A percentile compares a stretch with the other conserved stretches of the same genome.
Conservation (phyloP, 2,888 invertebrate genomes). For the Coelopa pilipes region DNA sequence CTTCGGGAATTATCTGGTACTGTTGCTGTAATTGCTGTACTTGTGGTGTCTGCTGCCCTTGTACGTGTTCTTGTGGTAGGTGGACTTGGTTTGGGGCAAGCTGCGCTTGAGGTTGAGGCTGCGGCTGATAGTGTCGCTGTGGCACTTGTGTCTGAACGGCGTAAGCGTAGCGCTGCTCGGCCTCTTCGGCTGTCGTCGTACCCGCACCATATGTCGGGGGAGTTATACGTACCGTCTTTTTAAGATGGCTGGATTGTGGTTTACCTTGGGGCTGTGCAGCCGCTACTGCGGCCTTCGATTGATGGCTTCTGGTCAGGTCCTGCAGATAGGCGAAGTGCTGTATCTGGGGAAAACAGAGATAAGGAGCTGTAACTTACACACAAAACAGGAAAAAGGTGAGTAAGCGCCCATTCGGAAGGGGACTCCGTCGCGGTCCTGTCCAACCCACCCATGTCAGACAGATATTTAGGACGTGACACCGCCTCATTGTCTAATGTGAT, state of each 20-base stretch:
- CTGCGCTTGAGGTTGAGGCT: slow-evolving; percentile 26
- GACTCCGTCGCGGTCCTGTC: too few species aligned
- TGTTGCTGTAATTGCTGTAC: slow-evolving; percentile 49
- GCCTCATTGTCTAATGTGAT: background rate
- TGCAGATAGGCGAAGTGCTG: slow-evolving; percentile 64
- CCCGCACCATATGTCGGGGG: slow-evolving; percentile 28
- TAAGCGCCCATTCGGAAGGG: too few species aligned
- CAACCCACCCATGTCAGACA: too few species aligned
- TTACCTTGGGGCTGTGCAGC: slow-evolving; percentile 31
- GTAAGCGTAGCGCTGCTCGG: slow-evolving; percentile 59
- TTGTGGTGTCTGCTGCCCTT: slow-evolving; percentile 48
- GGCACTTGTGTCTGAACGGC: slow-evolving; percentile 53
- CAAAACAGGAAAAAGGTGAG: too few species aligned
- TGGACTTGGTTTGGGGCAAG: slow-evolving; percentile 3
- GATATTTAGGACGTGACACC: too few species aligned
- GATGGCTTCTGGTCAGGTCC: slow-evolving; percentile 60
- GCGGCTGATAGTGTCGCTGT: slow-evolving; percentile 44
- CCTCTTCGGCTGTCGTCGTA: slow-evolving; percentile 52
- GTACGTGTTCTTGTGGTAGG: slow-evolving; percentile 44
- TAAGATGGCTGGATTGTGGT: background rate
- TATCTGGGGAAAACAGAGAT: slow-evolving; percentile 48
- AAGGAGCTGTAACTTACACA: too few species aligned
- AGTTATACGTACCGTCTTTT: slow-evolving; percentile 9
- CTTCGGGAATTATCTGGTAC: slow-evolving; percentile 63
- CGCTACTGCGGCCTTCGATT: slow-evolving; percentile 42